Conservation (phyloP, 2,797 vertebrate species). For the Gymnothorax javanicus region DNA sequence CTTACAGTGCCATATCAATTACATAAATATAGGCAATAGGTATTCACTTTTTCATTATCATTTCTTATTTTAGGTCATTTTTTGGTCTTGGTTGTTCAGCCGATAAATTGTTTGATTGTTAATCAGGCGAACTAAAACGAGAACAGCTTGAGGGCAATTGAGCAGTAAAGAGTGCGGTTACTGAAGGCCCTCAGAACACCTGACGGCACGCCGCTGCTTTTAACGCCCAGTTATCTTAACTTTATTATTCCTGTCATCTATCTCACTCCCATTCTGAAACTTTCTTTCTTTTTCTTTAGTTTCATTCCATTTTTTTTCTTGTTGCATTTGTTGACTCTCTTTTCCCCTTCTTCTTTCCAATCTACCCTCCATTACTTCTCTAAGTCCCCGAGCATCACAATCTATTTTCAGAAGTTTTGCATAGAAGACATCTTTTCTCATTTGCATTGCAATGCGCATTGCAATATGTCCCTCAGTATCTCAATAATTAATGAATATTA, state of each 20-base stretch:
- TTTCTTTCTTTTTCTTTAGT: background rate
- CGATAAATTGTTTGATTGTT: too few species aligned
- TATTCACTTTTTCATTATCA: too few species aligned
- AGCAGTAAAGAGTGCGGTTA: too few species aligned
- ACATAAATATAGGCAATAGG: too few species aligned
- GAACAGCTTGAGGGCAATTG: too few species aligned
- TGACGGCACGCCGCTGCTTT: too few species aligned
- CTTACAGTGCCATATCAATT: too few species aligned
- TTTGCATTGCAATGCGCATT: slow-evolving; percentile 35
- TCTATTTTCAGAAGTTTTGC: slow-evolving; percentile 34
- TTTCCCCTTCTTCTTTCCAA: background rate
- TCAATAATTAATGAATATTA: slow-evolving; percentile 45
- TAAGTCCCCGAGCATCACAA: background rate
- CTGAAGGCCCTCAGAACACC: too few species aligned
- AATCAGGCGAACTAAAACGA: too few species aligned
- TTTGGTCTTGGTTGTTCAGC: too few species aligned
- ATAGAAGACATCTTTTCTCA: slow-evolving; percentile 35
- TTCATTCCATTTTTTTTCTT: background rate
- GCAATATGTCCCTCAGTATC: slow-evolving; percentile 34
- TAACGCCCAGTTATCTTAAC: background rate
- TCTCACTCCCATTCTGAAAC: background rate
- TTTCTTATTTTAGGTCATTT: too few species aligned
- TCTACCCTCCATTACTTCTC: background rate
- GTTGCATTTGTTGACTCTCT: background rate
- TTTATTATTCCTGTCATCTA: background rate